phyloP scores from a whole-genome alignment of 2,797 vertebrate species.

The Cheracebus regulus region DNA sequence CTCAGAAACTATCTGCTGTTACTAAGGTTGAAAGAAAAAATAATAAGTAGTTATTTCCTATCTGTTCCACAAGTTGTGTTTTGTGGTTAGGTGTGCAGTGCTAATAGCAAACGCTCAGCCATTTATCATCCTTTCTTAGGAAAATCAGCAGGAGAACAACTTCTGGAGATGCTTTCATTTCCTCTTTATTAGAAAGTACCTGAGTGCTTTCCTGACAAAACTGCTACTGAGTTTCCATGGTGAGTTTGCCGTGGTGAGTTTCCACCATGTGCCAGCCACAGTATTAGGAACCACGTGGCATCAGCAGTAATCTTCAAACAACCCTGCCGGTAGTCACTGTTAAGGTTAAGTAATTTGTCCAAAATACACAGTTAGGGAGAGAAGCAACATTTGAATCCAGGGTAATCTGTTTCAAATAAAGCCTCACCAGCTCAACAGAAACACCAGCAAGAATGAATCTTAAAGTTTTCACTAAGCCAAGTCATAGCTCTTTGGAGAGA shows the following conservation, averaged over 20 bases:
- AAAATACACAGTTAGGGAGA: not conserved
- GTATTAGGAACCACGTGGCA: not conserved
- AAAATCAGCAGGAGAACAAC: conserved; percentile 14
- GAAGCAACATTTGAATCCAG: not conserved
- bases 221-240: not conserved
- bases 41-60: not conserved
- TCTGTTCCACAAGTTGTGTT: not conserved
- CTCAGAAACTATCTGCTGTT: not conserved
- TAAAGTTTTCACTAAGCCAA: not conserved
- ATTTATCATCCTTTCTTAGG: not conserved
- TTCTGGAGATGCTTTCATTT: not conserved
- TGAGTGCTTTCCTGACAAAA: not conserved
- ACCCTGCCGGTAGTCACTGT: not conserved
- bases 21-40: not conserved
- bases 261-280: not conserved
- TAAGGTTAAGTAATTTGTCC: not conserved
- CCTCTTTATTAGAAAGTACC: not conserved
- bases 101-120: not conserved
- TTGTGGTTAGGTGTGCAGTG: not conserved
- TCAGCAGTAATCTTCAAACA: not conserved
- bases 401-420: not conserved
- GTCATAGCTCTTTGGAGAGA: not conserved
- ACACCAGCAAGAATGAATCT: not conserved
- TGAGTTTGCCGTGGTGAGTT: too few species aligned
- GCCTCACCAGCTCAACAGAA: not conserved